Evolutionary conservation across 2,113 vertebrate species (phyloP).

Genomic region (Cromileptes altivelis): DNA sequence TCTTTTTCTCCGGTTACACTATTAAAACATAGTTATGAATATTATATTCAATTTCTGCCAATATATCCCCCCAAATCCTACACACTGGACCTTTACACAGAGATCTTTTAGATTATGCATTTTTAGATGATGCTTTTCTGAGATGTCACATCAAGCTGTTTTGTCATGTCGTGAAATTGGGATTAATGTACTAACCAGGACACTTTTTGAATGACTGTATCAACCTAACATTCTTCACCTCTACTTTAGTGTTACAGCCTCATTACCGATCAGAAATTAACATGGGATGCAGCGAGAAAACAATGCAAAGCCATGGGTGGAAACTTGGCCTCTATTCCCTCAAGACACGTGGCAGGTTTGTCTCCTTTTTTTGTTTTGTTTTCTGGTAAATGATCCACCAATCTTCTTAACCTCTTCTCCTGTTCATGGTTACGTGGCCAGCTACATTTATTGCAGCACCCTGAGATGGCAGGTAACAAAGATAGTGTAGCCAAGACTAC

Average conservation of each 20-base stretch:
- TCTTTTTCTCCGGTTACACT: too few relatives aligned
- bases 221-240: neutral
- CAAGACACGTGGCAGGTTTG: constrained; percentile 13
- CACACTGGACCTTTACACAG: too few relatives aligned
- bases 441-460: neutral
- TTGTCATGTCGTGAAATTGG: neutral
- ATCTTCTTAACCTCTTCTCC: neutral
- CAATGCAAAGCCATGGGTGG: neutral
- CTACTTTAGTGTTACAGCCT: neutral
- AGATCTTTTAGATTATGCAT: neutral
- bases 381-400: neutral
- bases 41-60: too few relatives aligned
- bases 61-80: too few relatives aligned
- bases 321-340: neutral
- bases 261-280: neutral
- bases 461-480: neutral
- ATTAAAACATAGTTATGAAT: too few relatives aligned
- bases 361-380: neutral
- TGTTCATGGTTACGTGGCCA: neutral
- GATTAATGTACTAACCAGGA: neutral
- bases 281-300: neutral
- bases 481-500: neutral
- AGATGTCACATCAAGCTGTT: neutral
- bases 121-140: neutral
- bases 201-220: neutral